Evolutionary conservation across 2,797 vertebrate species (phyloP).

Genomic region (Leptodactylus fallax): DNA sequence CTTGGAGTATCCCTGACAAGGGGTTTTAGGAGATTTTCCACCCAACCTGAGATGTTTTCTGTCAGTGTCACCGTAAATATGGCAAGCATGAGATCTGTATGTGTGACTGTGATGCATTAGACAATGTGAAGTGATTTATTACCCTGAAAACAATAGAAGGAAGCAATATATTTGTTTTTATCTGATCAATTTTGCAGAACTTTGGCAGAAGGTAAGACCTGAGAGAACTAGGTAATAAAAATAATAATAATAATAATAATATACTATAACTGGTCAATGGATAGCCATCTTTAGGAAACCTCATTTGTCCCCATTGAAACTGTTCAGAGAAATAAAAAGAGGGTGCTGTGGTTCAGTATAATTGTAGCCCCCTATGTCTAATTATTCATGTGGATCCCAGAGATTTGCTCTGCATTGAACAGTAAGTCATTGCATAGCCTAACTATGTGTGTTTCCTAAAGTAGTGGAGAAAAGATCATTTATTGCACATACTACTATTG

Average conservation of each 20-base stretch:
- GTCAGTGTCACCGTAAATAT: constrained; percentile 23
- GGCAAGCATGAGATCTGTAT: constrained; percentile 12
- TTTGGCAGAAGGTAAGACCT: not conserved
- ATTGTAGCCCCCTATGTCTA: too few relatives aligned
- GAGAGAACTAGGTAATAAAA: not conserved
- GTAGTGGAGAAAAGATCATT: too few relatives aligned
- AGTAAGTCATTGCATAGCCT: too few relatives aligned
- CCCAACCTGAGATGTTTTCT: too few relatives aligned
- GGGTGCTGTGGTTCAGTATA: too few relatives aligned
- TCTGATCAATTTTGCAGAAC: not conserved
- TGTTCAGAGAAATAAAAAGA: not conserved
- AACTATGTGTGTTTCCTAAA: too few relatives aligned
- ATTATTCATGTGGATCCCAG: too few relatives aligned
- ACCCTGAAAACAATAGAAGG: not conserved
- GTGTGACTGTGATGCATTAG: constrained; percentile 3
- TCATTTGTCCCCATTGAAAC: not conserved
- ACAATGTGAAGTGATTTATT: not conserved
- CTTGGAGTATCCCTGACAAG: too few relatives aligned
- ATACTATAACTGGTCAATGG: not conserved
- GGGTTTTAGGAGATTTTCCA: too few relatives aligned
- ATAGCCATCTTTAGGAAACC: not conserved
- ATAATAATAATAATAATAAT: not conserved
- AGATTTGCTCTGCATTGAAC: too few relatives aligned
- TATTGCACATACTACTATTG: too few relatives aligned
- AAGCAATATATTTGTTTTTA: not conserved